These are phyloP conservation scores for Prunella fulvescens DNA, from an alignment of 2,113 vertebrate genomes.

Conservation along the genomic window DNA sequence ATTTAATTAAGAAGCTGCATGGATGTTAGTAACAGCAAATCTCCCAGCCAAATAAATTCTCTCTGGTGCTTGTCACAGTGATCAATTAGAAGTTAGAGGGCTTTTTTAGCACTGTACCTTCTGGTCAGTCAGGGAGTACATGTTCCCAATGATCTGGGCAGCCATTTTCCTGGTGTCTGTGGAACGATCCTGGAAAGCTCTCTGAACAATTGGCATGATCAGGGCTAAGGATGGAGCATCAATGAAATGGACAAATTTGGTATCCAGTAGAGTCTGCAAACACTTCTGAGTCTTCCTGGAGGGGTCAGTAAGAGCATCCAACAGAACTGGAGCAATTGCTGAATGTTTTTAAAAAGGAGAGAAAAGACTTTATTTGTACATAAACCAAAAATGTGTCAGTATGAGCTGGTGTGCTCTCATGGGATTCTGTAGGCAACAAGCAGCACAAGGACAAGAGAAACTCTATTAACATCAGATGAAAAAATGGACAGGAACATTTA, in stretches of 20 bases:
- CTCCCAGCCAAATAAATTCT: not conserved
- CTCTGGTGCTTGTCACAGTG: not conserved
- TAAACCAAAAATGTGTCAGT: not conserved
- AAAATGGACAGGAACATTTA: not conserved
- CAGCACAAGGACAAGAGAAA: not conserved
- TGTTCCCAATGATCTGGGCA: conserved; percentile 98
- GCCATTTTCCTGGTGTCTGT: conserved; percentile 99
- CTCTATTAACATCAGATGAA: not conserved
- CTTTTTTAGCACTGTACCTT: conserved; percentile 75
- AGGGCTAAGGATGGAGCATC: conserved; percentile 95
- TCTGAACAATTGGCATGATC: conserved; percentile 98
- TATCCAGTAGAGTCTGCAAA: conserved; percentile 94
- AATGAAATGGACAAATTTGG: conserved; percentile 98
- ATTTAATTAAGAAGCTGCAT: not conserved
- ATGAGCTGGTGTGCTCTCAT: not conserved
- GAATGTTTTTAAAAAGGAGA: not conserved
- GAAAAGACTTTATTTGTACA: not conserved
- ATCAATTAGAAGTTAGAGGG: not conserved
- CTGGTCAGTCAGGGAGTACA: conserved; percentile 98
- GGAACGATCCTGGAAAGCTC: conserved; percentile 97
- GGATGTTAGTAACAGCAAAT: not conserved
- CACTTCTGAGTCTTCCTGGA: conserved; percentile 93
- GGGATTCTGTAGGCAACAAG: not conserved
- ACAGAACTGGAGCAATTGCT: conserved; percentile 93
- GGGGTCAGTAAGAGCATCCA: conserved; percentile 95